Evolutionary conservation across 2,113 vertebrate genomes (phyloP).

Genomic region (Carettochelys insculpta): DNA sequence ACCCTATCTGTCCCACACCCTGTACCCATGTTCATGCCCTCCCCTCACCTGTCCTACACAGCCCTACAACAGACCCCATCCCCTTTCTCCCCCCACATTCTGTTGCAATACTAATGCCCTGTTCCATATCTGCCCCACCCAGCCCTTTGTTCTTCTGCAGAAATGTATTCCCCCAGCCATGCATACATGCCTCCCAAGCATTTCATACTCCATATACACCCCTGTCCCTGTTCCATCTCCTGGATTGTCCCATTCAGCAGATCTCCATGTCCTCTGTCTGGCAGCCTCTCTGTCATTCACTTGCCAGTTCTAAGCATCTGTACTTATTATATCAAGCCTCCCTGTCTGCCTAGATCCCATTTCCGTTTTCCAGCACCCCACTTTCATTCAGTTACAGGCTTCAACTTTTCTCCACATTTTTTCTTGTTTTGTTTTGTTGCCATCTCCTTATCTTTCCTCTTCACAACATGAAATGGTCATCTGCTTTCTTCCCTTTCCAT

Average conservation of each 20-base stretch:
- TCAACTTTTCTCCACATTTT: not conserved
- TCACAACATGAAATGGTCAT: not conserved
- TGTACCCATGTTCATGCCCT: too few species aligned
- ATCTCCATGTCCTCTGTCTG: not conserved
- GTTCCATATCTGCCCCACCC: too few species aligned
- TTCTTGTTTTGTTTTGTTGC: not conserved
- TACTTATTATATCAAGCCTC: not conserved
- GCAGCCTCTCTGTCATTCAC: not conserved
- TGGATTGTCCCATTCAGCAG: not conserved
- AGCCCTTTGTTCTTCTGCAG: not conserved
- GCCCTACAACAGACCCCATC: too few species aligned
- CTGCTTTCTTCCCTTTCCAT: not conserved
- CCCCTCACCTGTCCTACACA: too few species aligned
- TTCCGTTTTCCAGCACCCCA: not conserved
- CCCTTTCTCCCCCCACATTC: too few species aligned
- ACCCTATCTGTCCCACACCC: too few species aligned
- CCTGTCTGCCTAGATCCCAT: not conserved
- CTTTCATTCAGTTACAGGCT: not conserved
- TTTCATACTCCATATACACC: not conserved
- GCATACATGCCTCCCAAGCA: too few species aligned
- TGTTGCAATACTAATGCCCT: too few species aligned
- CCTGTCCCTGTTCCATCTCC: too few species aligned
- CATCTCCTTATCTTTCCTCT: not conserved
- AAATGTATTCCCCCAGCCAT: too few species aligned
- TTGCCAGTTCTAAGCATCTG: not conserved